These are phyloP conservation scores for Pangasius djambal DNA, from an alignment of 2,797 vertebrate species.

Conservation along the genomic window DNA sequence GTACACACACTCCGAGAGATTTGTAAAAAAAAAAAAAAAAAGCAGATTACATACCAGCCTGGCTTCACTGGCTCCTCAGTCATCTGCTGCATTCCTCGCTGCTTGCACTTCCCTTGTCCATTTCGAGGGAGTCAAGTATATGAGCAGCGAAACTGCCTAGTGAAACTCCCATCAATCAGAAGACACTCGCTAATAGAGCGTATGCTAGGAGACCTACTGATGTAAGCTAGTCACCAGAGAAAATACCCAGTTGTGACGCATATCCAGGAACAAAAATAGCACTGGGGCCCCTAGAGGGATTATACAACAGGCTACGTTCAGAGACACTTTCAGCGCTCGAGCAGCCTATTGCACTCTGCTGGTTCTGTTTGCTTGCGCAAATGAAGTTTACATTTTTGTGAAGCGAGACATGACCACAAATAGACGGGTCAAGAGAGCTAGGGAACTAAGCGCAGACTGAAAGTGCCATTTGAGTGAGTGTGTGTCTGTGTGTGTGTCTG, in stretches of 20 bases:
- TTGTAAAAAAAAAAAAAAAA: conserved; percentile 34
- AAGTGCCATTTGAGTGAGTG: not conserved
- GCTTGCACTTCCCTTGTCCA: conserved; percentile 82
- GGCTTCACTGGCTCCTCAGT: conserved; percentile 74
- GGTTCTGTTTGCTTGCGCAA: conserved; percentile 47
- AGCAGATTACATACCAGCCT: conserved; percentile 77
- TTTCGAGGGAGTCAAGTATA: conserved; percentile 77
- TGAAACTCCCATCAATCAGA: conserved; percentile 87
- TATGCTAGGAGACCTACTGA: conserved; percentile 97
- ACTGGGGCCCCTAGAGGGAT: conserved; percentile 89
- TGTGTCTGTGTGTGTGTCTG: not conserved
- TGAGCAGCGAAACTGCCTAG: conserved; percentile 73
- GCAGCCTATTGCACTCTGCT: conserved; percentile 27
- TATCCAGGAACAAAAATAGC: conserved; percentile 99
- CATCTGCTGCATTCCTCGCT: conserved; percentile 81
- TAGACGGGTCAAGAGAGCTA: conserved; percentile 58
- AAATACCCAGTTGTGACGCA: conserved; percentile 99
- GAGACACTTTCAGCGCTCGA: conserved; percentile 82
- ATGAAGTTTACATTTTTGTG: conserved; percentile 61
- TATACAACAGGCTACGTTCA: conserved; percentile 88
- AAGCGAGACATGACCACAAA: conserved; percentile 75
- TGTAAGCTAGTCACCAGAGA: conserved; percentile 99
- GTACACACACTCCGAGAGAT: conserved; percentile 17
- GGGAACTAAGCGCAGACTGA: not conserved
- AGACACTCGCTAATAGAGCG: conserved; percentile 83